A percentile compares a stretch with the other conserved stretches of the same genome.
Conservation (phyloP, 2,797 vertebrate genomes). For the Lycodopsis pacificus region DNA sequence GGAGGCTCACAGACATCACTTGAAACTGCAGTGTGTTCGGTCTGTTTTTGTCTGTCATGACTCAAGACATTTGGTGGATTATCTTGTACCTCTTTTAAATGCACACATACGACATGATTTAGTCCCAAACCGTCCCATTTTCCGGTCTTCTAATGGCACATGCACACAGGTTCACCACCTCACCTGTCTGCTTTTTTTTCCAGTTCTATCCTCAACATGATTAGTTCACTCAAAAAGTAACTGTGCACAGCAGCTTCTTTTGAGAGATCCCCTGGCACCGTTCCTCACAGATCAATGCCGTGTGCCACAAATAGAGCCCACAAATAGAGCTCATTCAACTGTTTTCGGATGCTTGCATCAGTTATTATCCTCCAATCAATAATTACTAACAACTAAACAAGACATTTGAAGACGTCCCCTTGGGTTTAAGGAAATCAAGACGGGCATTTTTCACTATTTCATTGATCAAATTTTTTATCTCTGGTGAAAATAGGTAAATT, state of each 20-base stretch:
- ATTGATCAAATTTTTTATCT: not conserved
- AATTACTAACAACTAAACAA: not conserved
- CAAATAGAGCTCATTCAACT: not conserved
- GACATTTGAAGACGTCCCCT: not conserved
- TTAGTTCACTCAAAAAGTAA: conserved; percentile 10
- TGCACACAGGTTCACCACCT: not conserved
- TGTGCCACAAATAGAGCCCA: not conserved
- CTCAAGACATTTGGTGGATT: conserved; percentile 11
- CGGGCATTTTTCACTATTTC: not conserved
- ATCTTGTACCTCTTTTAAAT: conserved; percentile 6
- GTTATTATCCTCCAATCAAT: not conserved
- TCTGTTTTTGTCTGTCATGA: not conserved
- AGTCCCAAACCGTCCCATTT: not conserved
- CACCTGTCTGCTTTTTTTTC: conserved; percentile 2
- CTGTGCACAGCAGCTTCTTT: conserved; percentile 2
- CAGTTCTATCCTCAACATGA: conserved; percentile 17
- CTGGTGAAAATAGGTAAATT: not conserved
- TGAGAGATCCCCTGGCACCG: not conserved
- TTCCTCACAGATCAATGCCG: conserved; percentile 9
- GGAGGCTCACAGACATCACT: not conserved
- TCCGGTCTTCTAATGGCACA: not conserved
- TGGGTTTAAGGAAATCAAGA: not conserved
- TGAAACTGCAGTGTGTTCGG: not conserved
- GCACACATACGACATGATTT: not conserved
- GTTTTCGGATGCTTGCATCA: conserved; percentile 11